Conservation (phyloP, 2,888 invertebrate species). For the Athetis lepigone region DNA sequence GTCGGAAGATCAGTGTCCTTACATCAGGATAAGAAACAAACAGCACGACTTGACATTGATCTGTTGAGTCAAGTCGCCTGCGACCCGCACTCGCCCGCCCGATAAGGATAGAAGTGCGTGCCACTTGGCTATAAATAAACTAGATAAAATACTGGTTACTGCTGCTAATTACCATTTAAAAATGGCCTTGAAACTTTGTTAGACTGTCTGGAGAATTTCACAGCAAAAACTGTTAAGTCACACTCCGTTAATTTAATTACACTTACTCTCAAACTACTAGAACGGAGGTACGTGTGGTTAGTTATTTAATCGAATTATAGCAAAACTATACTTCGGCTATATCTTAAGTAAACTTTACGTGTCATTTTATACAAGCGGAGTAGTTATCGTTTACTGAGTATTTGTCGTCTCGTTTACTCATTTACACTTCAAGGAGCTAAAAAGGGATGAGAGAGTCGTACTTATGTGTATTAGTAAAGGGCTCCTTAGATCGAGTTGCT, state of each 20-base stretch:
- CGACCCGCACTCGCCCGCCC: constrained; percentile 62
- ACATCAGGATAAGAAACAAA: constrained; percentile 59
- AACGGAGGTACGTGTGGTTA: constrained; percentile 21
- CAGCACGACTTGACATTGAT: constrained; percentile 71
- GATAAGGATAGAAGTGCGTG: constrained; percentile 75
- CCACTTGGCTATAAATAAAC: constrained; percentile 73
- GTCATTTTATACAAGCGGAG: constrained; percentile 29
- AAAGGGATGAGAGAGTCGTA: constrained; percentile 53
- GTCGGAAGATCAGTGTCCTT: constrained; percentile 51
- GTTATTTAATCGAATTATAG: constrained; percentile 45
- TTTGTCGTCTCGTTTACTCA: constrained; percentile 31
- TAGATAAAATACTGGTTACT: constrained; percentile 67
- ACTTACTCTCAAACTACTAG: constrained; percentile 47
- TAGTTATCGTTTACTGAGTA: constrained; percentile 24
- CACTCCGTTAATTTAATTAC: constrained; percentile 56
- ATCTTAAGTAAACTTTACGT: constrained; percentile 31
- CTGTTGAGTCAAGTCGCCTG: constrained; percentile 55
- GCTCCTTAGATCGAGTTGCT: constrained; percentile 70
- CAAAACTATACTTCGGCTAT: constrained; percentile 24
- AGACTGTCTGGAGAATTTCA: constrained; percentile 57
- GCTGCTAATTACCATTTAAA: constrained; percentile 70
- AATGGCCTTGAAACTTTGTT: constrained; percentile 64
- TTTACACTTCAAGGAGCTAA: constrained; percentile 23
- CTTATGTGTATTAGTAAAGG: constrained; percentile 61
- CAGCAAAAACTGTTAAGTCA: constrained; percentile 56